Conservation (phyloP, 2,888 invertebrate genomes). For the Pollenia labialis region DNA sequence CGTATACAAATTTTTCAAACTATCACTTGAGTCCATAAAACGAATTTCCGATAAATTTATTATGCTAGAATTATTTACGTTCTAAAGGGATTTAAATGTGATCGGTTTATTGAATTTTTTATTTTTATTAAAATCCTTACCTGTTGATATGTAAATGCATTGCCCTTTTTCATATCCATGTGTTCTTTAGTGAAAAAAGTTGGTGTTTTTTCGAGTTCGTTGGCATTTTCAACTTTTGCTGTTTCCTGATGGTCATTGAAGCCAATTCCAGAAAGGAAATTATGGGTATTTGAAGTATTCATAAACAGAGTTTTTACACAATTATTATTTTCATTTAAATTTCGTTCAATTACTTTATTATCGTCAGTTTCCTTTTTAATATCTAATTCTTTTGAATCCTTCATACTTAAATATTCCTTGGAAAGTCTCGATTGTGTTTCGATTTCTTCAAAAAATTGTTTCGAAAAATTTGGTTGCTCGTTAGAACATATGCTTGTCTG, state of each 20-base stretch:
- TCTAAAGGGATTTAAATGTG: constrained; percentile 32
- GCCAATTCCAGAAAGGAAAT: not conserved
- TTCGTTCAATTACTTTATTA: not conserved
- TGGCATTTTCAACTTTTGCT: not conserved
- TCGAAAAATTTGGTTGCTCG: constrained; percentile 51
- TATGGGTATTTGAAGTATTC: not conserved
- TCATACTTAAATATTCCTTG: constrained; percentile 71
- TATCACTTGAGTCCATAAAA: constrained; percentile 72
- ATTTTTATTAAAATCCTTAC: constrained; percentile 10
- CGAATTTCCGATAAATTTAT: constrained; percentile 71
- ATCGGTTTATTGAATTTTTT: not conserved
- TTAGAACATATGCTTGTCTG: not conserved
- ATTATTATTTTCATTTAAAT: not conserved
- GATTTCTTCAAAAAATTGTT: constrained; percentile 65
- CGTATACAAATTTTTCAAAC: constrained; percentile 66
- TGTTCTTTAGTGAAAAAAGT: not conserved
- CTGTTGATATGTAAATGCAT: constrained; percentile 47
- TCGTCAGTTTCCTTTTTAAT: not conserved
- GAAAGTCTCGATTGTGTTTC: constrained; percentile 73
- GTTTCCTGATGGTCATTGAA: not conserved
- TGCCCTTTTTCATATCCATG: not conserved
- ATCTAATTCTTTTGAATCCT: constrained; percentile 52
- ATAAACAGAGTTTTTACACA: not conserved
- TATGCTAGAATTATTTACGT: constrained; percentile 58
- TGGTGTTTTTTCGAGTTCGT: not conserved